Evolutionary conservation across 2,113 vertebrate species (phyloP).

Genomic region (Sakesphorus luctuosus): DNA sequence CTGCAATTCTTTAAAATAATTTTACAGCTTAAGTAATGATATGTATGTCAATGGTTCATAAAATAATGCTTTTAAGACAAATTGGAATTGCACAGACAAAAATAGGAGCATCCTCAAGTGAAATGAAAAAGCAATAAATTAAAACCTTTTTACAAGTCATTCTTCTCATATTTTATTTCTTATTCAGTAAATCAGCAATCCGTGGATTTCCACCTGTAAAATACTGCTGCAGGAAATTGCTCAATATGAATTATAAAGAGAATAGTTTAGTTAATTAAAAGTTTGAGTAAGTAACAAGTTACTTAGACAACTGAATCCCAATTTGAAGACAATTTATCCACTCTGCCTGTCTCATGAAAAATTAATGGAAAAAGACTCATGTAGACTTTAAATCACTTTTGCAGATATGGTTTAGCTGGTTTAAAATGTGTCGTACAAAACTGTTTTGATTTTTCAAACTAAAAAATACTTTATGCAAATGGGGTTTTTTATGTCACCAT

Average conservation of each 20-base stretch:
- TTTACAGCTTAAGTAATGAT: not conserved
- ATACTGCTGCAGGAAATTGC: conserved; percentile 51
- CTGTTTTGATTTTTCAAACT: not conserved
- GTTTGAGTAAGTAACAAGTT: conserved; percentile 59
- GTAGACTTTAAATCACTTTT: not conserved
- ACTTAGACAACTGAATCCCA: conserved; percentile 12
- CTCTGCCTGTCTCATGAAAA: conserved; percentile 39
- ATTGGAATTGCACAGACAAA: not conserved
- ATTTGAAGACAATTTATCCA: conserved; percentile 49
- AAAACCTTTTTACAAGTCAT: conserved; percentile 10
- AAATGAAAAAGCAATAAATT: conserved; percentile 40
- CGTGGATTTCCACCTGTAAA: conserved; percentile 38
- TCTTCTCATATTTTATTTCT: conserved; percentile 25
- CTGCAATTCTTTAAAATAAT: not conserved
- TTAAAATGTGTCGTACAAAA: not conserved
- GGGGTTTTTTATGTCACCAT: not conserved
- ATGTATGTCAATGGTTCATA: not conserved
- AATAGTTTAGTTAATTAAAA: conserved; percentile 66
- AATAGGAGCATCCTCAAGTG: not conserved
- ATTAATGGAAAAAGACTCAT: not conserved
- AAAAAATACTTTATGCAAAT: not conserved
- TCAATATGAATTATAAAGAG: conserved; percentile 50
- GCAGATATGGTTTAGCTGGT: not conserved
- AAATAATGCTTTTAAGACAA: conserved; percentile 19
- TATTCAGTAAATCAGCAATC: conserved; percentile 21